Percentiles rank a stretch among this genome's conserved stretches.
These are phyloP conservation scores for Tetragonisca angustula DNA, from an alignment of 2,888 invertebrate genomes.

Conservation along the genomic window DNA sequence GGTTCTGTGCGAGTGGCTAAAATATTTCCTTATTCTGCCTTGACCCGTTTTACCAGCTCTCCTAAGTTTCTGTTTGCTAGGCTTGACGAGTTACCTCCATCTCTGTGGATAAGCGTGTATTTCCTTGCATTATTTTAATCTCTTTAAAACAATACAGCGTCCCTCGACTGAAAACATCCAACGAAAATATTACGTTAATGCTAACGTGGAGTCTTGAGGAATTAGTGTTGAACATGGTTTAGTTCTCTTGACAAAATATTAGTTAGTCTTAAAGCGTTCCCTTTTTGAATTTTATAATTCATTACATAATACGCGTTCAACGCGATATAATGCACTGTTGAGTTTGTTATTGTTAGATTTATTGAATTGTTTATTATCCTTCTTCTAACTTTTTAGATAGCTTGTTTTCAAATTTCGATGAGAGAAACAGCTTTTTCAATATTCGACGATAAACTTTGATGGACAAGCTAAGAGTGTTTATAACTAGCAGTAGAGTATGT, in stretches of 20 bases:
- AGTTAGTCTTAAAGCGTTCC: neutral
- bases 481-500: too few species aligned
- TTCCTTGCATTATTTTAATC: constrained; percentile 43
- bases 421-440: too few species aligned
- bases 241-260: neutral
- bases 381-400: too few species aligned
- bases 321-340: too few species aligned
- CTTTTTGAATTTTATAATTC: neutral
- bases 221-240: neutral
- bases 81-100: constrained; percentile 19
- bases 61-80: constrained; percentile 44
- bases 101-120: constrained; percentile 26
- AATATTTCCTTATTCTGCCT: constrained; percentile 56
- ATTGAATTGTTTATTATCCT: too few species aligned
- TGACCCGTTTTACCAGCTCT: constrained; percentile 50
- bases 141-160: neutral
- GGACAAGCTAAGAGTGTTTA: too few species aligned
- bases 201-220: neutral
- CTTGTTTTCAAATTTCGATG: too few species aligned
- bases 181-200: neutral
- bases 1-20: constrained; percentile 47
- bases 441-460: too few species aligned
- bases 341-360: too few species aligned
- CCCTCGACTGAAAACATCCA: constrained; percentile 18
- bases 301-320: too few species aligned